A percentile compares a stretch with the other conserved stretches of the same genome.
These are phyloP conservation scores for Actenoides lindsayi DNA, from an alignment of 2,113 vertebrate genomes.

Conservation along the genomic window DNA sequence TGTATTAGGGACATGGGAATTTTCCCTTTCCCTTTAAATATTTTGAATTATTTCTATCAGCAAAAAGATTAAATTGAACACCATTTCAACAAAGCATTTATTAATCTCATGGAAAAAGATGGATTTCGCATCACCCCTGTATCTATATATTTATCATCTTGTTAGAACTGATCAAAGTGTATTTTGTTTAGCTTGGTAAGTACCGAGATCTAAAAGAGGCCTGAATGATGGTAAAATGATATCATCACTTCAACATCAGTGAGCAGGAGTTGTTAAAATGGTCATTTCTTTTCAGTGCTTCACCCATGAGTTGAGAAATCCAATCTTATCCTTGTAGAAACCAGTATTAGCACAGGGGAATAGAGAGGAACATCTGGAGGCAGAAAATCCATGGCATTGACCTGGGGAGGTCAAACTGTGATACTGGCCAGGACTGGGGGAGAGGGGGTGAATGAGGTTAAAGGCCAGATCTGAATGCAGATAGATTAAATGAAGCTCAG, in stretches of 20 bases:
- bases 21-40: neutral
- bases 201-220: conserved; percentile 11
- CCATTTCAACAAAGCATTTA: neutral
- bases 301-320: conserved; percentile 44
- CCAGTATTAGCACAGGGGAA: conserved; percentile 12
- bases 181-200: conserved; percentile 47
- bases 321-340: conserved; percentile 35
- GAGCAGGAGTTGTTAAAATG: conserved; percentile 48
- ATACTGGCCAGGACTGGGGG: neutral
- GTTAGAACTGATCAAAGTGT: conserved; percentile 61
- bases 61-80: conserved; percentile 31
- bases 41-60: neutral
- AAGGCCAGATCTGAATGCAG: conserved; percentile 49
- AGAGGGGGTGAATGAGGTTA: neutral
- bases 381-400: conserved; percentile 70
- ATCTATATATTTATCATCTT: conserved; percentile 47
- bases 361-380: conserved; percentile 33
- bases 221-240: conserved; percentile 43
- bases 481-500: conserved; percentile 41
- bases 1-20: neutral
- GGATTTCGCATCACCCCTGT: conserved; percentile 29
- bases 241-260: conserved; percentile 47
- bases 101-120: conserved; percentile 42
- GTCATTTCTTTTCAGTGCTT: conserved; percentile 62
- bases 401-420: neutral